A percentile compares a stretch with the other conserved stretches of the same genome.
Evolutionary conservation across 2,113 vertebrate genomes (phyloP).

Genomic region (Tylochromis polylepis): DNA sequence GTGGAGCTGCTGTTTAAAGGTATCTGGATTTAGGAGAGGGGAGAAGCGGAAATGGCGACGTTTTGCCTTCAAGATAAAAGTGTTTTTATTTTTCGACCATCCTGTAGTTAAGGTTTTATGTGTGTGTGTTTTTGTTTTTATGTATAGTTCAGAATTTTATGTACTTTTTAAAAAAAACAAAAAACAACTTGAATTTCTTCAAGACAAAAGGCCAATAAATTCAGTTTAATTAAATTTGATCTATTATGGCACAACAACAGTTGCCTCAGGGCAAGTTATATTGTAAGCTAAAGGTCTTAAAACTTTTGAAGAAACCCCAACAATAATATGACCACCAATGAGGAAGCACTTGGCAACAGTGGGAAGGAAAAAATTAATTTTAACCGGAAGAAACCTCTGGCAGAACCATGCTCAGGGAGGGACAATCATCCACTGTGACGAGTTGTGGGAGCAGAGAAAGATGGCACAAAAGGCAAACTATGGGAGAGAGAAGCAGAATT

Average conservation of each 20-base stretch:
- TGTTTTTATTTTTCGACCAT: neutral
- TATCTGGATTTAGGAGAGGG: neutral
- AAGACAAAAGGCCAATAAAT: neutral
- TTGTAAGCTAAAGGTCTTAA: neutral
- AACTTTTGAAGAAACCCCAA: neutral
- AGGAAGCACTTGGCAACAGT: neutral
- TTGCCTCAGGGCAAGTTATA: neutral
- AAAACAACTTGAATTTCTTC: neutral
- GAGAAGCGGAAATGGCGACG: neutral
- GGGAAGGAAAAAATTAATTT: neutral
- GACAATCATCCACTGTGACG: neutral
- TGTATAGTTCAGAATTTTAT: neutral
- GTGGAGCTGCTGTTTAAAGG: slow-evolving; percentile 1
- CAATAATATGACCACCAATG: neutral
- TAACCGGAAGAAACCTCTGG: neutral
- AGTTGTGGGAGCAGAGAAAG: neutral
- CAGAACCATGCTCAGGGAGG: neutral
- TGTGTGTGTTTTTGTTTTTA: neutral
- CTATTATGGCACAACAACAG: neutral
- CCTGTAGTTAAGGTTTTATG: neutral
- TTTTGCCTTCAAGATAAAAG: slow-evolving; percentile 41
- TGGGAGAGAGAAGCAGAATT: neutral
- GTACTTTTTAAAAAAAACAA: too few species aligned
- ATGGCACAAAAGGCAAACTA: neutral
- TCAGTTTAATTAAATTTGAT: neutral